A percentile compares a stretch with the other conserved stretches of the same genome.
Evolutionary conservation across 2,888 invertebrate genomes (phyloP).

Genomic region (Petrolisthes cinctipes): DNA sequence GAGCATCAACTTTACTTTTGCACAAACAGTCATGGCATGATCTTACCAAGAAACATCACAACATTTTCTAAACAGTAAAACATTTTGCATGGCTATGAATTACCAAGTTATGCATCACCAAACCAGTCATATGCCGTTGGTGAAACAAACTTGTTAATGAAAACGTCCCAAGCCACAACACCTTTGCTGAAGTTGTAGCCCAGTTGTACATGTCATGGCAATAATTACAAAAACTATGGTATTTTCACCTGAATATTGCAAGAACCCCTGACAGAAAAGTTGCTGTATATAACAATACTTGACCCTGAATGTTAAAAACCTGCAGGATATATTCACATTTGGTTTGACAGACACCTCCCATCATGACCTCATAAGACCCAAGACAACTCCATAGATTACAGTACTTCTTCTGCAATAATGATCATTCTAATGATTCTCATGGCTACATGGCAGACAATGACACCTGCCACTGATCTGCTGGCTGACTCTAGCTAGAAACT

Average conservation of each 20-base stretch:
- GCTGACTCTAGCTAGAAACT: constrained; percentile 25
- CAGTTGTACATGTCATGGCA: constrained; percentile 57
- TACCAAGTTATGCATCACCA: constrained; percentile 53
- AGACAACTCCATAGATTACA: constrained; percentile 36
- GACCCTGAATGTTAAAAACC: constrained; percentile 63
- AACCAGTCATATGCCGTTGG: constrained; percentile 51
- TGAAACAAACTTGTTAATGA: constrained; percentile 46
- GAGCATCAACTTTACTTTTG: background rate
- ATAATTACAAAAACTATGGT: constrained; percentile 63
- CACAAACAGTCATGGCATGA: constrained; percentile 27
- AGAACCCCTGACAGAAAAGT: constrained; percentile 63
- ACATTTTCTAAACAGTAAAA: constrained; percentile 60
- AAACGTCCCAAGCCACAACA: constrained; percentile 43
- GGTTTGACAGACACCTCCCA: constrained; percentile 63
- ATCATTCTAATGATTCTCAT: constrained; percentile 49
- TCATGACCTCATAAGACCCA: constrained; percentile 46
- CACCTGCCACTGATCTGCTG: constrained; percentile 42
- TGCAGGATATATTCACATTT: constrained; percentile 62
- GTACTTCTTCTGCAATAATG: constrained; percentile 28
- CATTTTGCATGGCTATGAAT: constrained; percentile 61
- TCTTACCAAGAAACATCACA: constrained; percentile 59
- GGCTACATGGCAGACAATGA: constrained; percentile 49
- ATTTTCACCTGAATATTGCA: constrained; percentile 63
- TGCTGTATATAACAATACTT: constrained; percentile 63
- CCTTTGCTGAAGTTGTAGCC: constrained; percentile 45